Evolutionary conservation across 2,888 invertebrate species (phyloP), one percentile per base, ranked within the genome.

Genomic region (Zele albiditarsus): DNA sequence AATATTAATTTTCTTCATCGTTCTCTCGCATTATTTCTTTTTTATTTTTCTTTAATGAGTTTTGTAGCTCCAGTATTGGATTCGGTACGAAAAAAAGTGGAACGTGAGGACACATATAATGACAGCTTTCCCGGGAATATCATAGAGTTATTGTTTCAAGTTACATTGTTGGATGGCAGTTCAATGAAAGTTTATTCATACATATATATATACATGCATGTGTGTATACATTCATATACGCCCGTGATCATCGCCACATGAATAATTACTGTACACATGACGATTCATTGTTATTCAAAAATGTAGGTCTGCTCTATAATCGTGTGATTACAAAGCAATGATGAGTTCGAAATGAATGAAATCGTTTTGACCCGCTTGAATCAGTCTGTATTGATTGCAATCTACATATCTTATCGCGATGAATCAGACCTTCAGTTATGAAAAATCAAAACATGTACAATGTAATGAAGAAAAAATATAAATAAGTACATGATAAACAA

Each of bases 61-160:
- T 25, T 33, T 16, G 12, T 27, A n/a, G 23, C 33, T 42, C 14
- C 6, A 27, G 23, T 46, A 20, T 38, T 42, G 46, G 20, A 53
- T 53, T 20, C 20, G 20, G 23, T 20, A 53, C 16, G 27, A 62
- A 42, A 46, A 46, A 71, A 71, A 71, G 63, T 63, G n/a, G 62
- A 71, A 42, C 71, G 46, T 71, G 63, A 49, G 62, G 60, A 46
- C n/a, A 42, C 16, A 57, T 53, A 53, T 63, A 71, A 62, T 63
- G n/a, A 46, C 23, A 62, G 20, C 38, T 58, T 71, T 71, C 27
- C 62, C 20, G 23, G 38, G 20, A 27, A 25, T 46, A 49, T 20
- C n/a, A 42, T 60, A 20, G 16, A 23, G 42, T 23, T 60, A 60
- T 70, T 60, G 28, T 70, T 68, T 20, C 4, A 20, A 20, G 46